Evolutionary conservation across 2,113 vertebrate genomes (phyloP).

Genomic region (Sciurus niger): DNA sequence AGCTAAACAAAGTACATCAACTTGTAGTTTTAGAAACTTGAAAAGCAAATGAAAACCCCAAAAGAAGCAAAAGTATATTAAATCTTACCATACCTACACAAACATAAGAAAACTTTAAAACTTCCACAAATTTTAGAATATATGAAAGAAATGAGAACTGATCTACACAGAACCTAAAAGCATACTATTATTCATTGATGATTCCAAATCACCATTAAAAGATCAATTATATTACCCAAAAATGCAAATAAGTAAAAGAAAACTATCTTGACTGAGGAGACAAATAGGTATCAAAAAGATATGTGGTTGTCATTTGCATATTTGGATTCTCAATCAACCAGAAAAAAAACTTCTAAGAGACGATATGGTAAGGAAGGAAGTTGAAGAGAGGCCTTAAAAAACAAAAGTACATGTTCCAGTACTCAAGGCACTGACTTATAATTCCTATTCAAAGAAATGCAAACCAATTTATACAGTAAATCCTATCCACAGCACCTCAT

Average conservation of each 20-base stretch:
- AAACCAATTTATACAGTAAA: background rate
- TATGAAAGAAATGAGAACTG: background rate
- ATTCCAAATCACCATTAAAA: constrained; percentile 34
- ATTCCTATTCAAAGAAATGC: background rate
- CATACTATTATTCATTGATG: constrained; percentile 14
- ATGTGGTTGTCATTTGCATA: background rate
- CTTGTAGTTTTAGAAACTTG: background rate
- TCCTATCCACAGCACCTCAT: background rate
- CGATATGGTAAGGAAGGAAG: background rate
- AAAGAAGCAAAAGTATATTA: constrained; percentile 23
- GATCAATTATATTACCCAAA: constrained; percentile 29
- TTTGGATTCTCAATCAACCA: constrained; percentile 24
- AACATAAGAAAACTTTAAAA: constrained; percentile 48
- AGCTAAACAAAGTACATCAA: constrained; percentile 36
- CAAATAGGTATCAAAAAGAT: constrained; percentile 3
- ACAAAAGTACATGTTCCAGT: background rate
- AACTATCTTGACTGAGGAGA: constrained; percentile 5
- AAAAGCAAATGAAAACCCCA: constrained; percentile 31
- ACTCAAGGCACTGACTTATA: background rate
- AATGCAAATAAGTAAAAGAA: constrained; percentile 40
- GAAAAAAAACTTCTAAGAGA: background rate
- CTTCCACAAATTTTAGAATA: background rate
- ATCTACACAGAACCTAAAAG: background rate
- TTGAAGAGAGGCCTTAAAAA: background rate
- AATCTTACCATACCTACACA: background rate